Percentiles rank a stretch among this genome's conserved stretches.
Conservation (phyloP, 2,797 vertebrate species). For the Clamator glandarius region DNA sequence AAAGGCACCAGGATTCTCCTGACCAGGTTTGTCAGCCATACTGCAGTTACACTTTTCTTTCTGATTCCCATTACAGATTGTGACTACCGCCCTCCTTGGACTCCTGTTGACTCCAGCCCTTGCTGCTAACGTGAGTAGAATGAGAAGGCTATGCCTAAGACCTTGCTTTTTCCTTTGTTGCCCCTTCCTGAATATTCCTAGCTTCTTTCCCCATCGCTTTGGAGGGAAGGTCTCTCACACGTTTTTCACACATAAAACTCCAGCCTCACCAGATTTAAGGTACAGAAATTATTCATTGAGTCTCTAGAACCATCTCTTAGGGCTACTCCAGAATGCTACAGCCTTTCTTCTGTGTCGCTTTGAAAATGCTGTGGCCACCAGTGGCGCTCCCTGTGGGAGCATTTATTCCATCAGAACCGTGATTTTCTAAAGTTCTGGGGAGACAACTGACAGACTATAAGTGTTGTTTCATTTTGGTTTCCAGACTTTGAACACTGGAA, state of each 20-base stretch:
- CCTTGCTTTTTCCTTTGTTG: not conserved
- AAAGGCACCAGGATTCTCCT: not conserved
- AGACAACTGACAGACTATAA: not conserved
- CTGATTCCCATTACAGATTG: conserved; percentile 65
- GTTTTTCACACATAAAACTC: not conserved
- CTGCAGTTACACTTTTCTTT: not conserved
- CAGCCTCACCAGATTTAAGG: not conserved
- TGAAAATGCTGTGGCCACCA: not conserved
- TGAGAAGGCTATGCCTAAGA: too few species aligned
- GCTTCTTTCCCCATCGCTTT: not conserved
- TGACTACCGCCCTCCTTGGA: too few species aligned
- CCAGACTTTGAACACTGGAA: not conserved
- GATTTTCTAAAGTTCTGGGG: not conserved
- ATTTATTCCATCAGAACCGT: not conserved
- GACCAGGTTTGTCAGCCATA: not conserved
- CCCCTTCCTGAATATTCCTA: not conserved
- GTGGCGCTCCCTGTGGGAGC: not conserved
- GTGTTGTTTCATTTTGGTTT: not conserved
- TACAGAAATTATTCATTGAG: not conserved
- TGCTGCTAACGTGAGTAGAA: too few species aligned
- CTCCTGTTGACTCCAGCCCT: conserved; percentile 41
- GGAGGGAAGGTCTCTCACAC: not conserved
- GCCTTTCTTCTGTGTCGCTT: too few species aligned
- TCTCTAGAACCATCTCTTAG: not conserved
- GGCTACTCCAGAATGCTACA: not conserved